Conservation (phyloP, 1,140 invertebrate genomes). For the Magallana gigas region DNA sequence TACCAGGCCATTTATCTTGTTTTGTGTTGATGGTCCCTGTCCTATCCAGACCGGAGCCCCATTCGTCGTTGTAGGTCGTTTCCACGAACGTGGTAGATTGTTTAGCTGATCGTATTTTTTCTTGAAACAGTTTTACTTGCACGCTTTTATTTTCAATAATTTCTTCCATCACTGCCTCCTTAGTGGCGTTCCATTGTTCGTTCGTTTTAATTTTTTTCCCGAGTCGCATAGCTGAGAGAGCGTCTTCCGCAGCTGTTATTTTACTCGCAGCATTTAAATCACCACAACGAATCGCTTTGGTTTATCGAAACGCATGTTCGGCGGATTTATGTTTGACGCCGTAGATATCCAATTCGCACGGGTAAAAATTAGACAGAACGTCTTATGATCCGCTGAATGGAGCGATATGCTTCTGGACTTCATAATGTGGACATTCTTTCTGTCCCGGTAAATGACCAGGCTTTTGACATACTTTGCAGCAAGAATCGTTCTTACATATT, state of each 20-base stretch:
- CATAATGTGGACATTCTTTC: background rate
- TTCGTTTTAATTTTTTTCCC: background rate
- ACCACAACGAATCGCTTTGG: background rate
- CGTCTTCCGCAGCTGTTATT: background rate
- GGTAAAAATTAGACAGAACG: constrained; percentile 9
- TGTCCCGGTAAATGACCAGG: background rate
- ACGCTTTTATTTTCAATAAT: background rate
- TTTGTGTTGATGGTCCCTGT: background rate
- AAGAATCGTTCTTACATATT: background rate
- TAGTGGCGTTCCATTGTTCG: background rate
- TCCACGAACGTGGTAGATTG: background rate
- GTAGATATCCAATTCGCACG: background rate
- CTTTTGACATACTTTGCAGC: background rate
- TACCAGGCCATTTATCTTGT: background rate
- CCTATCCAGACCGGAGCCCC: background rate
- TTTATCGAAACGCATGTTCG: background rate
- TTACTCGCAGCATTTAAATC: background rate
- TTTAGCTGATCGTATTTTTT: background rate
- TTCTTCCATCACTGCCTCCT: background rate
- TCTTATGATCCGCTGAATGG: background rate
- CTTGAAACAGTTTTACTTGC: background rate
- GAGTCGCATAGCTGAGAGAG: background rate
- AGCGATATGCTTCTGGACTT: background rate
- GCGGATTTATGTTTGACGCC: background rate
- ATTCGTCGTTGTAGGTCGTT: background rate